Conservation (phyloP, 2,888 invertebrate species). For the Myopa tessellatipennis region DNA sequence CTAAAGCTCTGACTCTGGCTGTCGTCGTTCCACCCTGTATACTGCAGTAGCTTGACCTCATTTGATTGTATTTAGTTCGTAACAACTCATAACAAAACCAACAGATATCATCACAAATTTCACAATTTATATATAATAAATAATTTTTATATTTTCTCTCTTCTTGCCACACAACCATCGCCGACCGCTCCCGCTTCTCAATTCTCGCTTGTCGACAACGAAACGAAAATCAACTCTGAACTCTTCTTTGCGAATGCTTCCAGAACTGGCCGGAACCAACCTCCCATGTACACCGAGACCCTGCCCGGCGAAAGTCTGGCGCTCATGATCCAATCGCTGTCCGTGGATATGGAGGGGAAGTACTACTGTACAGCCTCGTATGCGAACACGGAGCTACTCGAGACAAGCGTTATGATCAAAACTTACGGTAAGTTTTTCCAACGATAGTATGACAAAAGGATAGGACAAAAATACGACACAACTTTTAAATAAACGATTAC, state of each 20-base stretch:
- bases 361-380: slow-evolving; percentile 88
- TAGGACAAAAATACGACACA: background rate
- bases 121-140: background rate
- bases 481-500: too few species aligned
- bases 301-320: slow-evolving; percentile 75
- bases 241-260: background rate
- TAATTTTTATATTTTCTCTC: slow-evolving; percentile 27
- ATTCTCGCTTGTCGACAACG: background rate
- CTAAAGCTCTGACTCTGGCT: too few species aligned
- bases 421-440: slow-evolving; percentile 75
- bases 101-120: background rate
- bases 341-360: slow-evolving; percentile 81
- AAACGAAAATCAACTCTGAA: slow-evolving; percentile 17
- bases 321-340: slow-evolving; percentile 80
- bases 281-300: slow-evolving; percentile 77
- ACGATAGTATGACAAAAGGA: background rate
- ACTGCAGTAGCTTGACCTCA: slow-evolving; percentile 1
- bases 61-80: background rate
- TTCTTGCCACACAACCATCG: slow-evolving; percentile 5
- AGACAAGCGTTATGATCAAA: slow-evolving; percentile 76
- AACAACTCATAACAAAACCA: background rate
- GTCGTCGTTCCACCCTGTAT: background rate
- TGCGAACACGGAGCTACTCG: slow-evolving; percentile 76
- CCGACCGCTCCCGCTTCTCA: background rate
- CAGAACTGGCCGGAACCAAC: slow-evolving; percentile 66